Conservation (phyloP, 2,888 invertebrate genomes). For the Apamea anceps region DNA sequence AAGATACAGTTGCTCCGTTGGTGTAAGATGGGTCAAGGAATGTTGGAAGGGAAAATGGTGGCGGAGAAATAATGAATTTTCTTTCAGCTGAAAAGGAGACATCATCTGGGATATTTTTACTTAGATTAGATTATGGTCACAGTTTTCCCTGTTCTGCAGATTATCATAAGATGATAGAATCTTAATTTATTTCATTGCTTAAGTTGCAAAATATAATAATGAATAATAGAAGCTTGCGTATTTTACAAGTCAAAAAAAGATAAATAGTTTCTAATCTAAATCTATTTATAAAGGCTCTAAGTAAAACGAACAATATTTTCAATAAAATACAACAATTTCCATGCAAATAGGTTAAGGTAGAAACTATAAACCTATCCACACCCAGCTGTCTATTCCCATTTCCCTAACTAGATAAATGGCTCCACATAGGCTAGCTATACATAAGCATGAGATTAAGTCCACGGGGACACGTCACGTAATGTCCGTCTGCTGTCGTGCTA, state of each 20-base stretch:
- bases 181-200: neutral
- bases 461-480: slow-evolving; percentile 66
- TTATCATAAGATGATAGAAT: neutral
- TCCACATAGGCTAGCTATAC: slow-evolving; percentile 58
- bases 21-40: slow-evolving; percentile 8
- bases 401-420: slow-evolving; percentile 63
- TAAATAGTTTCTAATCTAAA: neutral
- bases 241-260: neutral
- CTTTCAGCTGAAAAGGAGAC: neutral
- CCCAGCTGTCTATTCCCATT: slow-evolving; percentile 39
- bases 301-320: neutral
- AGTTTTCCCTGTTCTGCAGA: neutral
- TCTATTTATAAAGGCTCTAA: neutral
- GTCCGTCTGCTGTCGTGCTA: slow-evolving; percentile 66
- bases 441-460: slow-evolving; percentile 64
- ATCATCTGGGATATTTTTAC: neutral
- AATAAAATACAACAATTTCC: neutral
- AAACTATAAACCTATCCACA: slow-evolving; percentile 28
- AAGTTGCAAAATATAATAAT: neutral
- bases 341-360: neutral
- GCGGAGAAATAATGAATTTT: neutral
- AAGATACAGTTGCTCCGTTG: slow-evolving; percentile 15
- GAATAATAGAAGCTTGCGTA: neutral
- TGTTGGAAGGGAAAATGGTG: neutral
- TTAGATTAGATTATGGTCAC: neutral